Base-by-base conservation (phyloP, 2,113 vertebrate genomes). In the Chrysochloris asiatica region DNA sequence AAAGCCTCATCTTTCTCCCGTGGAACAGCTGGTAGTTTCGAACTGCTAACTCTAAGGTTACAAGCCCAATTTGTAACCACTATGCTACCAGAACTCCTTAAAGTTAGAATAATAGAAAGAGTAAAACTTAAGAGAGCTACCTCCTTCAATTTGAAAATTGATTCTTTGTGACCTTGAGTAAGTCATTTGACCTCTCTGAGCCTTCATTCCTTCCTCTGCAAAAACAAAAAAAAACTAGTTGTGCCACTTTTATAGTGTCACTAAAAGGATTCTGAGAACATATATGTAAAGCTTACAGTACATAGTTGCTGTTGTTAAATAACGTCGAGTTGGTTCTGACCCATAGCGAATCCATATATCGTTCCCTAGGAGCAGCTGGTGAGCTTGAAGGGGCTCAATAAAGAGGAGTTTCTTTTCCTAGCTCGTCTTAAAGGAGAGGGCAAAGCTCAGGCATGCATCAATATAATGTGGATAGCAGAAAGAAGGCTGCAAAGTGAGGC, bases 151-250 rank as follows among this genome's bases (percentile, higher is more conserved):
- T 21, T 67, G 26, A 83, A 77, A 63, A 52, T 41, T 41, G 52
- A n/a, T 26, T 45, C 69, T 76, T 30, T 78, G 54, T 85, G 50
- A 83, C 30, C 9, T 80, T 41, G 28, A 10, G 21, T 63, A 77
- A 90, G 36, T 75, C 63, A 67, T 8, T 56, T 59, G 69, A 69
- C 38, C 33, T 78, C 75, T 82, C 73, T 85, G 41, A 91, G 43
- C 38, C 63, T 83, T 83, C 28, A 21, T 24, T 78, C n/a, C 50
- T 10, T 67, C 54, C 24, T 77, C 63, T 4, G 1, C 50, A 65
- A 86, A 81, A 80, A 84, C 41, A 90, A 93, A 80, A 84, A 43
- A 90, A 93, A 28, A 72, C 52, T 4, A 33, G 43, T 12, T 26
- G 28, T 10, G 22, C 21, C 48, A 30, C 9, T 10, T 79, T 48